Percentiles rank a stretch among this genome's conserved stretches.
Evolutionary conservation across 2,888 invertebrate species (phyloP).

Genomic region (Crossocerus cetratus): DNA sequence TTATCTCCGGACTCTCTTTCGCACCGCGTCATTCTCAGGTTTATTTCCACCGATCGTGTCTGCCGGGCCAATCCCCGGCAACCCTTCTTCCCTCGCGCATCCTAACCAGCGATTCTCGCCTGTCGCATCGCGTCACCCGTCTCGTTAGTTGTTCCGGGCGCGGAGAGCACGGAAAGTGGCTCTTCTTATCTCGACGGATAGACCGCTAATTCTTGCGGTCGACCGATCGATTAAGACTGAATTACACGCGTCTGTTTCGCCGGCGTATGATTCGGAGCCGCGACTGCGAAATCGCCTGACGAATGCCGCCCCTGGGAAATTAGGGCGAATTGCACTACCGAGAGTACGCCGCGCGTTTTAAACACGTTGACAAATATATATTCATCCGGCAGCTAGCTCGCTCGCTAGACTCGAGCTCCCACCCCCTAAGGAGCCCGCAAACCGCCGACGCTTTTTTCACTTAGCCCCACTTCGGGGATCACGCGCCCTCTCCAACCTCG

Average conservation of each 20-base stretch:
- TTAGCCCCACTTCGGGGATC: constrained; percentile 34
- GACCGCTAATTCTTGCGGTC: constrained; percentile 23
- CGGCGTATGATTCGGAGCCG: constrained; percentile 48
- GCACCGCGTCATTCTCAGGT: no score
- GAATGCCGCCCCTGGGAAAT: constrained; percentile 66
- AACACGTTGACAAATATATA: constrained; percentile 49
- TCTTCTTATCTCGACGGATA: no score
- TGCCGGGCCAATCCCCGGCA: no score
- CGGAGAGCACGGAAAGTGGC: no score
- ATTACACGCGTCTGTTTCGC: constrained; percentile 49
- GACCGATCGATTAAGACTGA: constrained; percentile 51
- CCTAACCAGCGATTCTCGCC: no score
- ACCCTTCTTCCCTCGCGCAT: no score
- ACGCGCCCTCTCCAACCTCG: constrained; percentile 4
- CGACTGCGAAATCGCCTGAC: constrained; percentile 52
- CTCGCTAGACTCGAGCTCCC: constrained; percentile 8
- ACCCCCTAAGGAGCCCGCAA: no score
- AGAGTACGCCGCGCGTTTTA: constrained; percentile 52
- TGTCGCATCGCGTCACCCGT: no score
- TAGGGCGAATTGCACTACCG: constrained; percentile 58
- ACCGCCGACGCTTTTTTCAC: constrained; percentile 37
- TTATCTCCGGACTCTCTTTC: no score
- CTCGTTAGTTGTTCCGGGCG: no score
- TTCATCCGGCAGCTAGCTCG: constrained; percentile 4
- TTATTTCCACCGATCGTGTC: no score